Evolutionary conservation across 2,888 invertebrate genomes (phyloP).

Genomic region (Sicus ferrugineus): DNA sequence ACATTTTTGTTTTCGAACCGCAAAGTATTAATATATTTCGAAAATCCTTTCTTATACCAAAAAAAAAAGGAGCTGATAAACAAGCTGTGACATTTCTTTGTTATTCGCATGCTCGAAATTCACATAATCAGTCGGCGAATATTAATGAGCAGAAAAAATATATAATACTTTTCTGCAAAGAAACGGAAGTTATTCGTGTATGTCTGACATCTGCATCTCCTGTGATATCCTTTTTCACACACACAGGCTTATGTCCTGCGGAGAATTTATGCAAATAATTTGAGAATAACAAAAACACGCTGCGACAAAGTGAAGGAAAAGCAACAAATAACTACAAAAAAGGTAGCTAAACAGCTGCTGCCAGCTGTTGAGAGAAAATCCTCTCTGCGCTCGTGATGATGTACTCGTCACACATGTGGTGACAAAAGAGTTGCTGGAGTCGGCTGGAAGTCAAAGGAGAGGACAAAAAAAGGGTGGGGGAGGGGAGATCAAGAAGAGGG

Average conservation of each 20-base stretch:
- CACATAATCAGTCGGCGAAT: constrained; percentile 36
- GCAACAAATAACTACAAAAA: no score
- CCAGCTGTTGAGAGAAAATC: not conserved
- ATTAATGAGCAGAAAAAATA: constrained; percentile 36
- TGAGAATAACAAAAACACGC: not conserved
- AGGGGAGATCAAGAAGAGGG: not conserved
- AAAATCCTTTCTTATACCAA: constrained; percentile 26
- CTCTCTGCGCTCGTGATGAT: no score
- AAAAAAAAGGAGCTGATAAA: constrained; percentile 52
- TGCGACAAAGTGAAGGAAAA: not conserved
- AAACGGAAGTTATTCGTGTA: constrained; percentile 40
- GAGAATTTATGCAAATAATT: constrained; percentile 28
- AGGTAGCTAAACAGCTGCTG: not conserved
- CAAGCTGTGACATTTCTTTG: constrained; percentile 56
- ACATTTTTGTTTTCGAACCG: no score
- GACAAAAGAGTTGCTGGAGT: no score
- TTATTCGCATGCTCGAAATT: constrained; percentile 16
- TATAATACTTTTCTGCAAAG: constrained; percentile 47
- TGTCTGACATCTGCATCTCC: constrained; percentile 19
- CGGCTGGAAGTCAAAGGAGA: no score
- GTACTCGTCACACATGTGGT: no score
- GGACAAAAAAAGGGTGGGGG: not conserved
- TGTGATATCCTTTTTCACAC: constrained; percentile 32
- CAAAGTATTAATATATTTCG: no score
- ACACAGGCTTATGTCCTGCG: constrained; percentile 10